Evolutionary conservation across 2,888 invertebrate genomes (phyloP).

Genomic region (Caenorhabditis japonica): DNA sequence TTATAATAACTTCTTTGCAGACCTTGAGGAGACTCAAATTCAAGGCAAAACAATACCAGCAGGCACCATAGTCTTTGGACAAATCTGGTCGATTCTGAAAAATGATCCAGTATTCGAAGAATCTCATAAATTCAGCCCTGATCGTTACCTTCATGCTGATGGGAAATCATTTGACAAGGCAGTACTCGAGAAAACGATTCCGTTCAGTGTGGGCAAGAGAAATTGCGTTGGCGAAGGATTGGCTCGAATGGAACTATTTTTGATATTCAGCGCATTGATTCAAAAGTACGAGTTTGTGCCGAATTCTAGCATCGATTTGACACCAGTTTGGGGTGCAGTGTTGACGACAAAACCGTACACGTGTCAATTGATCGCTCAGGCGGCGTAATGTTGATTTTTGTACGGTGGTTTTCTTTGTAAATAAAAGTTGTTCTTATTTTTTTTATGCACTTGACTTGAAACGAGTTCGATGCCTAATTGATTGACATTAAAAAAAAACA

Average conservation of each 20-base stretch:
- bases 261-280: conserved; percentile 41
- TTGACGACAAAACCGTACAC: conserved; percentile 41
- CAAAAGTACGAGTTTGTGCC: conserved; percentile 51
- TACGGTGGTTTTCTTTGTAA: too few relatives aligned
- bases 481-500: too few relatives aligned
- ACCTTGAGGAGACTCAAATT: conserved; percentile 25
- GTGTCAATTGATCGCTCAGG: conserved; percentile 23
- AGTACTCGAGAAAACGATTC: conserved; percentile 52
- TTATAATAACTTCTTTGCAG: conserved; percentile 10
- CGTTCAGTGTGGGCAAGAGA: conserved; percentile 64
- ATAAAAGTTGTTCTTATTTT: too few relatives aligned
- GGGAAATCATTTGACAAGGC: conserved; percentile 59
- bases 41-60: conserved; percentile 36
- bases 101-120: conserved; percentile 52
- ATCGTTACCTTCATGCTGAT: conserved; percentile 52
- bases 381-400: not conserved
- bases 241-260: conserved; percentile 60
- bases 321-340: conserved; percentile 47
- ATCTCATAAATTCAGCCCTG: conserved; percentile 56
- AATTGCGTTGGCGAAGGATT: conserved; percentile 64
- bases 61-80: conserved; percentile 31
- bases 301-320: conserved; percentile 27
- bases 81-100: conserved; percentile 52
- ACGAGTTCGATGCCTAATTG: too few relatives aligned
- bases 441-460: too few relatives aligned